phyloP scores from a whole-genome alignment of 2,888 invertebrate species.

The Heteromyza rotundicornis region DNA sequence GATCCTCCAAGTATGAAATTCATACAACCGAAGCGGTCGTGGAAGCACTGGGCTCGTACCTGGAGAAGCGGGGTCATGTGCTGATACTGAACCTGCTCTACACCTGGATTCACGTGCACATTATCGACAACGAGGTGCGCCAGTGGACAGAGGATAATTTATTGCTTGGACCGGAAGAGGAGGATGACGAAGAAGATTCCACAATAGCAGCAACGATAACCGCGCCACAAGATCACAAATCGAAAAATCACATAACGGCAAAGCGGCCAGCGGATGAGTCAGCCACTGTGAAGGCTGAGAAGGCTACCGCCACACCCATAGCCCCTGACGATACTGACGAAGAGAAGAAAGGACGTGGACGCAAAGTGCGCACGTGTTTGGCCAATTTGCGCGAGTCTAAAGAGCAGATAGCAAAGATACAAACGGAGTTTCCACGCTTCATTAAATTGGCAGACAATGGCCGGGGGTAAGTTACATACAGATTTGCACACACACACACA shows the following conservation, averaged over 20 bases:
- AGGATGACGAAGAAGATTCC: conserved; percentile 30
- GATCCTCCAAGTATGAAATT: conserved; percentile 76
- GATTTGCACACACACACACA: no score
- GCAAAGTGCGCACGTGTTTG: conserved; percentile 40
- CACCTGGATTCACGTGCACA: conserved; percentile 70
- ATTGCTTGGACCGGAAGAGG: conserved; percentile 34
- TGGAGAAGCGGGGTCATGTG: conserved; percentile 74
- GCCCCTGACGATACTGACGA: no score
- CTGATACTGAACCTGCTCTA: conserved; percentile 72
- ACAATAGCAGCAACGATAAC: conserved; percentile 9
- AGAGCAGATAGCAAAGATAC: conserved; percentile 42
- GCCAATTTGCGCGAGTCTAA: conserved; percentile 37
- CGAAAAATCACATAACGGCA: conserved; percentile 26
- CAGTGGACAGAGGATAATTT: conserved; percentile 49
- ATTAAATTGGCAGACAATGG: conserved; percentile 43
- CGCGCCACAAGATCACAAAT: conserved; percentile 1
- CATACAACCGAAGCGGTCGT: conserved; percentile 72
- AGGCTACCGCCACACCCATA: conserved; percentile 11
- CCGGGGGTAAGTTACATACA: conserved; percentile 40
- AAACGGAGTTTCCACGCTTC: conserved; percentile 46
- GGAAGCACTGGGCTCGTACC: conserved; percentile 68
- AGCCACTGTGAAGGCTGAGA: conserved; percentile 42
- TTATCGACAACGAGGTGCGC: conserved; percentile 62
- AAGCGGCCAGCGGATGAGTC: conserved; percentile 42
- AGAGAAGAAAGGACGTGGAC: conserved; percentile 9